phyloP scores from a whole-genome alignment of 2,113 vertebrate genomes.

The Entomyzon cyanotis region DNA sequence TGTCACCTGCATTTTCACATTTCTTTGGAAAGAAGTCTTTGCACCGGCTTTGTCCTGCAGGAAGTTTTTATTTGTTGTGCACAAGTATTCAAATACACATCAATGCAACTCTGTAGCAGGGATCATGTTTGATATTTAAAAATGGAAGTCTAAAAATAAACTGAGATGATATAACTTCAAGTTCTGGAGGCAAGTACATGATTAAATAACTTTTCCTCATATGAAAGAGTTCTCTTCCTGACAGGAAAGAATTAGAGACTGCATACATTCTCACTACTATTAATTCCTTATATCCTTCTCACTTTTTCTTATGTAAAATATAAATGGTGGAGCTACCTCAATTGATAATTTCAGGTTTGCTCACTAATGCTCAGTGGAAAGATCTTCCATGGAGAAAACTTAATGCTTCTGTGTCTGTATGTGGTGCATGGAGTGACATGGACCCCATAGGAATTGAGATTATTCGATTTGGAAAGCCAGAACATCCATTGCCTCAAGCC shows the following conservation, averaged over 20 bases:
- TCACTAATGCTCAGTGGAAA: background rate
- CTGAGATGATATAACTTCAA: background rate
- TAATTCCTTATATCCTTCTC: background rate
- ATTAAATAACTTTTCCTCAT: background rate
- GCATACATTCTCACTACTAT: background rate
- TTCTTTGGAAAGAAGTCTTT: background rate
- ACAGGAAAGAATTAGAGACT: background rate
- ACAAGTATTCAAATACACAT: background rate
- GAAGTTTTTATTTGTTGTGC: background rate
- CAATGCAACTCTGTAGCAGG: background rate
- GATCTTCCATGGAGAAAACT: background rate
- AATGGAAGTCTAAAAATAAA: background rate
- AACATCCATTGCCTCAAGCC: background rate
- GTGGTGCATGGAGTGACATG: background rate
- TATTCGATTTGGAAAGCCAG: background rate
- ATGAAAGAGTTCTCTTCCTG: background rate
- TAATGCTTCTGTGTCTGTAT: background rate
- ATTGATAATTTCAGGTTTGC: background rate
- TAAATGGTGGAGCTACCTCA: background rate
- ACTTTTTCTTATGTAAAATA: background rate
- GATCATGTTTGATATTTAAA: background rate
- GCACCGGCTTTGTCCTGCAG: background rate
- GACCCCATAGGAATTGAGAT: accelerated
- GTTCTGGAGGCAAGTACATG: background rate
- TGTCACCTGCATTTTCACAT: background rate